Evolutionary conservation across 2,888 invertebrate species (phyloP).

Genomic region (Clostera curtula): DNA sequence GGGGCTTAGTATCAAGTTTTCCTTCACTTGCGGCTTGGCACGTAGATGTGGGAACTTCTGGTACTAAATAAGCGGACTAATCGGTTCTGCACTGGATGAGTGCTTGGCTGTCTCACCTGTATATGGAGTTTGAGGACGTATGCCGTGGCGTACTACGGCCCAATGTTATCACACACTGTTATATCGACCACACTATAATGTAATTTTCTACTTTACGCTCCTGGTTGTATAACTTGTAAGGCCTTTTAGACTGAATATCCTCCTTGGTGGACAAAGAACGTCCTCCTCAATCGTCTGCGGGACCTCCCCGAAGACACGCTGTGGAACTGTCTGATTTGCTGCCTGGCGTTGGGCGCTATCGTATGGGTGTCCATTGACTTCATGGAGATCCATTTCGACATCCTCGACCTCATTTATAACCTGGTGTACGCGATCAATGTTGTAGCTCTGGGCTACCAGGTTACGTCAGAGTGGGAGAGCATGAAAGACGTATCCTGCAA

Average conservation of each 20-base stretch:
- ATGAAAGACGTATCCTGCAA: slow-evolving; percentile 11
- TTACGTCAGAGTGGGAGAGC: slow-evolving; percentile 15
- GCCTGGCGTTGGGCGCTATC: slow-evolving; percentile 26
- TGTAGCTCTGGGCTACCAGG: slow-evolving; percentile 25
- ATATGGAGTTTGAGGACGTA: no score
- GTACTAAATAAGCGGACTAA: no score
- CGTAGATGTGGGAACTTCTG: no score
- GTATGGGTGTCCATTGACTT: slow-evolving; percentile 22
- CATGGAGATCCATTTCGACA: slow-evolving; percentile 6
- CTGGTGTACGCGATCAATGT: slow-evolving; percentile 36
- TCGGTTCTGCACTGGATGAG: no score
- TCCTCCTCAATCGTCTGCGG: slow-evolving; percentile 24
- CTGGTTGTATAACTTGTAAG: no score
- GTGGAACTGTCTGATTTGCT: slow-evolving; percentile 45
- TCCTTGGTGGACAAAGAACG: slow-evolving; percentile 30
- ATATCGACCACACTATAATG: no score
- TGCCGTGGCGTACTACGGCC: no score
- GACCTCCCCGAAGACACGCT: slow-evolving; percentile 32
- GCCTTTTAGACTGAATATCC: slow-evolving; percentile 42
- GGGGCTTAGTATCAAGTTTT: no score
- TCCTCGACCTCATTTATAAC: slow-evolving; percentile 34
- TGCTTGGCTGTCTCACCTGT: no score
- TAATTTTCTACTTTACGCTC: no score
- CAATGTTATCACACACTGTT: no score
- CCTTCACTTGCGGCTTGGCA: no score